These are phyloP conservation scores for Vicugna pacos DNA, from an alignment of 2,113 vertebrate species.

Conservation along the genomic window DNA sequence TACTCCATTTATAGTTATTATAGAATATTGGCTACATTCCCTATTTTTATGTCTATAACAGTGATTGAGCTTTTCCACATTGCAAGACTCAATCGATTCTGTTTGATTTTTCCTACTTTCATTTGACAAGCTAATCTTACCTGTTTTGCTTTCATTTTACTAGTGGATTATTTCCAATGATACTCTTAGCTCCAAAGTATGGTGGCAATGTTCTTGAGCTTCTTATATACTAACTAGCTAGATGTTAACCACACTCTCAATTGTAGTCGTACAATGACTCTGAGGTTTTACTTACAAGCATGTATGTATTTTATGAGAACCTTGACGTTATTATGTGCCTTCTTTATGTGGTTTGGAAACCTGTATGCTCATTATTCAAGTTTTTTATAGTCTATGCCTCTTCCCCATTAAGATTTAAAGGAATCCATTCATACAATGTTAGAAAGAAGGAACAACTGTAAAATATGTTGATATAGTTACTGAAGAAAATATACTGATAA, in stretches of 20 bases:
- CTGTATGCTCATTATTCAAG: not conserved
- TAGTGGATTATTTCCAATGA: not conserved
- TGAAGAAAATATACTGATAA: not conserved
- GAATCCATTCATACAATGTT: not conserved
- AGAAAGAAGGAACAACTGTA: not conserved
- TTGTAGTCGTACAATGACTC: not conserved
- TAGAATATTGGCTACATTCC: not conserved
- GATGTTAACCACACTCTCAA: not conserved
- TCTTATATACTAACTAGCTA: not conserved
- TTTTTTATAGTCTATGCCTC: not conserved
- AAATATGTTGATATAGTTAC: not conserved
- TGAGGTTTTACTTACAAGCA: not conserved
- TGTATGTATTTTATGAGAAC: not conserved
- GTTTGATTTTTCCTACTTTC: not conserved
- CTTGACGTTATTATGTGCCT: not conserved
- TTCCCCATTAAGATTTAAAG: constrained; percentile 9
- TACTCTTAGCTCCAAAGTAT: not conserved
- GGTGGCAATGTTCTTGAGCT: not conserved
- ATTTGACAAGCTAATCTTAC: not conserved
- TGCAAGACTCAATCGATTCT: not conserved
- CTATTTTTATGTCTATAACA: not conserved
- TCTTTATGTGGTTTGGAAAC: constrained; percentile 1
- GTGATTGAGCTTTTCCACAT: not conserved
- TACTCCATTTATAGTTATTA: not conserved
- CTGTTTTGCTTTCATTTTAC: not conserved